phyloP scores from a whole-genome alignment of 2,797 vertebrate species.

The Phoxinus dragarum region DNA sequence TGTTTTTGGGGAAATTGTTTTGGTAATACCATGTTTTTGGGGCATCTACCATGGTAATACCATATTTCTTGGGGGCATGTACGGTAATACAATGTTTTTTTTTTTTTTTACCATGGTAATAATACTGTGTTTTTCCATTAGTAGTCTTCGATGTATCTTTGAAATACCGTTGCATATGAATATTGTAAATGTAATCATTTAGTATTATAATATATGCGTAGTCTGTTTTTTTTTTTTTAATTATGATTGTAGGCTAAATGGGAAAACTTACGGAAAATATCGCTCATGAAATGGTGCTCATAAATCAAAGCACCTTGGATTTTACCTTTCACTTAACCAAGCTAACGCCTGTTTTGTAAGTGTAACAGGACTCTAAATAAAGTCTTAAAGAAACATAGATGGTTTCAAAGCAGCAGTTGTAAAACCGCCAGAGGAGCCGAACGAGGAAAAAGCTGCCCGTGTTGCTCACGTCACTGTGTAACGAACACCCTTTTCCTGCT shows the following conservation, averaged over 20 bases:
- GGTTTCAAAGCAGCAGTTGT: neutral
- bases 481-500: constrained; percentile 40
- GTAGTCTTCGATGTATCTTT: neutral
- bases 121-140: neutral
- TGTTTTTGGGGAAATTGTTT: neutral
- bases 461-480: neutral
- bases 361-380: neutral
- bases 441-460: neutral
- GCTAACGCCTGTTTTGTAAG: neutral
- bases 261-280: neutral
- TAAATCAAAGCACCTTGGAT: neutral
- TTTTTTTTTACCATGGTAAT: neutral
- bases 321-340: neutral
- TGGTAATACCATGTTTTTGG: neutral
- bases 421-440: neutral
- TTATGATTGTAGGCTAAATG: neutral
- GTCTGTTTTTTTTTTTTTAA: neutral
- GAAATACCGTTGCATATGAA: neutral
- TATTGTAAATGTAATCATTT: too few species aligned
- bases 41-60: neutral
- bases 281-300: neutral
- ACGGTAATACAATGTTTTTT: too few species aligned
- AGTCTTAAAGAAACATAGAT: neutral
- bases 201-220: too few species aligned
- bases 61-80: too few species aligned